Base-by-base conservation (phyloP, 1,140 invertebrate species). In the Heliothis subflexa region DNA sequence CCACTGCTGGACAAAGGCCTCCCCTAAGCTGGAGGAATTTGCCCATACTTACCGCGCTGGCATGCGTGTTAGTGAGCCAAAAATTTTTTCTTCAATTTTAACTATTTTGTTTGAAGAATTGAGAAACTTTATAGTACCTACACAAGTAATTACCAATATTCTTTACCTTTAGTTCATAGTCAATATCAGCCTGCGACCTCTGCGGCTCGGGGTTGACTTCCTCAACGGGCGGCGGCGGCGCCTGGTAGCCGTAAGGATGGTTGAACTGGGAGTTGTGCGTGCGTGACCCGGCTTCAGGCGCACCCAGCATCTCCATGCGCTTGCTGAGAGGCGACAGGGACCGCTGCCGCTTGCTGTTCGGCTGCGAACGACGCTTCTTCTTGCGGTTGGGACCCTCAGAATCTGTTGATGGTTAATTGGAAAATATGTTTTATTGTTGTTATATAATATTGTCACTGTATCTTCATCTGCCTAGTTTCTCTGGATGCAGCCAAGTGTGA, bases 261-360 rank as follows among this genome's bases (percentile, higher is more conserved):
- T 91, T 96, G 88, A 94, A 96, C 90, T 93, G 95, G 73, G 94
- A 96, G 95, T 89, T 96, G 93, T 95, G 94, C 0, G 95, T 95
- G 0, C 96, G 92, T 0, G 95, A 95, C 0, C 95, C 86, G 9
- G 95, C 91, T 75, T 91, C 91, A 0, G 74, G 91, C 90, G 47
- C 95, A 80, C 96, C 96, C 82, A 96, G 93, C 93, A 96, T 94
- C 13, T 96, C 97, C 97, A 97, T 97, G 10, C 97, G 95, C 87
- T 97, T 97, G 88, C 97, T 97, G 5, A 97, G 93, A 11, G 97
- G 97, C 45, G 97, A 97, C 49, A 97, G 89, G 0, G 97, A 98
- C 3, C 95, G 95, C 62, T 97, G 96, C 81, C 97, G 96, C 89
- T 97, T 97, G 81, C 95, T 89, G 89, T 92, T 92, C 0, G 95